phyloP scores from a whole-genome alignment of 2,113 vertebrate genomes.

The Cryptoleucopteryx plumbea region DNA sequence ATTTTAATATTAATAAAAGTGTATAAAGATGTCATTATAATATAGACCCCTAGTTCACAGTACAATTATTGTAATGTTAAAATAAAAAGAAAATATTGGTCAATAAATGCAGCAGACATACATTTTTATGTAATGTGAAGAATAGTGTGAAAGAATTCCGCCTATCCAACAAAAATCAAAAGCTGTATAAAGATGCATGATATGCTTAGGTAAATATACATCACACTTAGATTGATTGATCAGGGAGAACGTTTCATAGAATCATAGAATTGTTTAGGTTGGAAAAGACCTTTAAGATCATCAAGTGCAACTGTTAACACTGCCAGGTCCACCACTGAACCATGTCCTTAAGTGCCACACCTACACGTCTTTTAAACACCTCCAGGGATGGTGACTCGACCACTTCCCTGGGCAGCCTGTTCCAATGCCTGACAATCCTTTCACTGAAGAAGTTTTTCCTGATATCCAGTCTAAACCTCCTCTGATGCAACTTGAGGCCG shows the following conservation, averaged over 20 bases:
- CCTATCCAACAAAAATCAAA: not conserved
- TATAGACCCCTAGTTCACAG: not conserved
- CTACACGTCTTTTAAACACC: not conserved
- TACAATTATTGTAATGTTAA: not conserved
- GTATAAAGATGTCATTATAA: not conserved
- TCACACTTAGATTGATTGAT: not conserved
- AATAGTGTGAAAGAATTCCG: not conserved
- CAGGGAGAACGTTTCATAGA: not conserved
- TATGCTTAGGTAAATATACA: not conserved
- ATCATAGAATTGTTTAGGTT: not conserved
- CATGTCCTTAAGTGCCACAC: no score
- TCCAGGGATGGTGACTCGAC: no score
- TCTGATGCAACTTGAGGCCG: not conserved
- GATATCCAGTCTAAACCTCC: not conserved
- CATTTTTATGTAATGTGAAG: not conserved
- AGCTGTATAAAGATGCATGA: not conserved
- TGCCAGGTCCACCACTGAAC: not conserved
- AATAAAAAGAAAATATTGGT: conserved; percentile 14
- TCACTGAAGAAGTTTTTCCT: not conserved
- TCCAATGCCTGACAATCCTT: not conserved
- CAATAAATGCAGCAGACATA: not conserved
- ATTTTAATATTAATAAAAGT: conserved; percentile 61
- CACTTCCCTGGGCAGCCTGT: not conserved
- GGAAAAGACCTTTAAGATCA: not conserved
- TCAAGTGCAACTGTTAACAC: not conserved